These are phyloP conservation scores for Eucidaris tribuloides DNA, from an alignment of 35 echinoderm and acorn worm species.

Conservation along the genomic window DNA sequence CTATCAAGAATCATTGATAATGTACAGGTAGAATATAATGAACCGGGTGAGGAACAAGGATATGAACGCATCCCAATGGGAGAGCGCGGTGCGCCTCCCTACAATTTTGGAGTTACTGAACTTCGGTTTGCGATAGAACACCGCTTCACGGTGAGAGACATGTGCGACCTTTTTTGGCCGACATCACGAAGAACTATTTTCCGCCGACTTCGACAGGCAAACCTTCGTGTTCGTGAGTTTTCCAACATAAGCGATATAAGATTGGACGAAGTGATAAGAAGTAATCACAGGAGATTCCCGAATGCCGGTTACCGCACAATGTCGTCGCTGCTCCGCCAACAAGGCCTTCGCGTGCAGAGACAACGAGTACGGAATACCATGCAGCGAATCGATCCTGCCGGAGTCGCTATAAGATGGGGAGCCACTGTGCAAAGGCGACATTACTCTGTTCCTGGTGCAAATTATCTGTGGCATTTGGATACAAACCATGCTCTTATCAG, in stretches of 20 bases:
- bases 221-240: not conserved
- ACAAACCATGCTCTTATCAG: not conserved
- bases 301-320: slow-evolving; percentile 29
- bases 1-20: no score
- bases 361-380: not conserved
- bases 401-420: not conserved
- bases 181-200: not conserved
- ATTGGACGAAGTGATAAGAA: not conserved
- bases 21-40: no score
- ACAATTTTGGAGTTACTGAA: not conserved
- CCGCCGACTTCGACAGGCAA: not conserved
- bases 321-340: slow-evolving; percentile 11
- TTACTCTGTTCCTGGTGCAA: not conserved
- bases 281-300: slow-evolving; percentile 9
- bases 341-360: slow-evolving; percentile 5
- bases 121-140: not conserved
- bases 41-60: no score
- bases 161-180: not conserved
- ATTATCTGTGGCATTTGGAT: not conserved
- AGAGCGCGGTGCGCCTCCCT: not conserved
- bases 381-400: not conserved
- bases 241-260: not conserved
- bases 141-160: not conserved
- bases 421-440: not conserved
- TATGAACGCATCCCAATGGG: no score